Conservation (phyloP, 2,797 vertebrate genomes). For the Naso thynnoides region DNA sequence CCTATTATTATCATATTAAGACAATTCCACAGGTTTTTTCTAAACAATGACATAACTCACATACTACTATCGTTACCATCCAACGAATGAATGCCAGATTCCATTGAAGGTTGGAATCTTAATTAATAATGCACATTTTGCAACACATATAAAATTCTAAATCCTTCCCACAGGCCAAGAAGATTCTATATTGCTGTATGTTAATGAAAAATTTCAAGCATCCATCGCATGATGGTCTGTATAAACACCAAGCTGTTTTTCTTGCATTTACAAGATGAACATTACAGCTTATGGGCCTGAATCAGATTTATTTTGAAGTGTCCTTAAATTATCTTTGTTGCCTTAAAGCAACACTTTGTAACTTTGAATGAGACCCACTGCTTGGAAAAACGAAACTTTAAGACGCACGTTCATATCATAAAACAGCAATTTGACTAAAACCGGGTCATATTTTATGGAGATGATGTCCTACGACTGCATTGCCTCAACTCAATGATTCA, state of each 20-base stretch:
- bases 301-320: not conserved
- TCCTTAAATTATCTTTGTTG: not conserved
- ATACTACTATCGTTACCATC: not conserved
- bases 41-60: not conserved
- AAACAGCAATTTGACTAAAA: no score
- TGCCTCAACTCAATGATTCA: no score
- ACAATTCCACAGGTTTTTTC: not conserved
- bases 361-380: no score
- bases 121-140: not conserved
- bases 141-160: not conserved
- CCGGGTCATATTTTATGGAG: no score
- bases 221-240: not conserved
- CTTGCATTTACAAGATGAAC: not conserved
- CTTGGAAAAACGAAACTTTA: no score
- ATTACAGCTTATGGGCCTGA: not conserved
- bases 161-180: no score
- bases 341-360: conserved; percentile 8
- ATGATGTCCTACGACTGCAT: no score
- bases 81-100: not conserved
- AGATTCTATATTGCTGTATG: not conserved
- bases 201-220: not conserved
- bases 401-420: no score
- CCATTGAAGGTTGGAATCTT: not conserved
- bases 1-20: no score
- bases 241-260: conserved; percentile 2